Conservation (phyloP, 2,888 invertebrate genomes). For the Cheilosia variabilis region DNA sequence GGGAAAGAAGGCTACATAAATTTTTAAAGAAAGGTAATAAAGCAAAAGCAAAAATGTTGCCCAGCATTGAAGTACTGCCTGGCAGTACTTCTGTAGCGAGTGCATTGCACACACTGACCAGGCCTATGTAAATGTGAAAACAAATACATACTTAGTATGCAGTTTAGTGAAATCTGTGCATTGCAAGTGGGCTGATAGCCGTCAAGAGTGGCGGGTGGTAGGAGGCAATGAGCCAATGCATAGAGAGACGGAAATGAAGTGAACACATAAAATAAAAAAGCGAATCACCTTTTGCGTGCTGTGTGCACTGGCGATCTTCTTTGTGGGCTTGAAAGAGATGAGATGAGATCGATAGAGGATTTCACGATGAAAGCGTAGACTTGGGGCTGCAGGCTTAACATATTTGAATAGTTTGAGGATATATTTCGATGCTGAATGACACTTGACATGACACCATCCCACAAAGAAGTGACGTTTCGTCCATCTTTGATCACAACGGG, state of each 20-base stretch:
- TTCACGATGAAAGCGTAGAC: conserved; percentile 50
- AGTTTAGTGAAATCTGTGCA: conserved; percentile 69
- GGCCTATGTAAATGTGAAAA: conserved; percentile 56
- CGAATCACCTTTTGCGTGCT: conserved; percentile 69
- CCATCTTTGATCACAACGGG: too few relatives aligned
- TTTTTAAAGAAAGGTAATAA: conserved; percentile 71
- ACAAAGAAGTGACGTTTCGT: too few relatives aligned
- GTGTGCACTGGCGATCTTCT: conserved; percentile 65
- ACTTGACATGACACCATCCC: too few relatives aligned
- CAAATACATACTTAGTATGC: conserved; percentile 68
- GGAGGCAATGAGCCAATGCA: conserved; percentile 38
- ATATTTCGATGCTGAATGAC: too few relatives aligned
- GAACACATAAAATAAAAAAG: conserved; percentile 72
- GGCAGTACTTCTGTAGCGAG: conserved; percentile 14
- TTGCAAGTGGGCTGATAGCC: conserved; percentile 51
- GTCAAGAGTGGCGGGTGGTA: not conserved
- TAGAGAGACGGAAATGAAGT: conserved; percentile 72
- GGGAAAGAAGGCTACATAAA: conserved; percentile 57
- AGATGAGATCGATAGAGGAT: conserved; percentile 62
- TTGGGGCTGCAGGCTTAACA: conserved; percentile 5
- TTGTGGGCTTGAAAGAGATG: conserved; percentile 69
- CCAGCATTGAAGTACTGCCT: conserved; percentile 34
- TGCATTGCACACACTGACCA: conserved; percentile 59
- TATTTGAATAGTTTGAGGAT: conserved; percentile 14
- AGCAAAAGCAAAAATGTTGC: conserved; percentile 71